Percentiles rank a stretch among this genome's conserved stretches.
phyloP scores from a whole-genome alignment of 2,113 vertebrate genomes.

The Sander vitreus region DNA sequence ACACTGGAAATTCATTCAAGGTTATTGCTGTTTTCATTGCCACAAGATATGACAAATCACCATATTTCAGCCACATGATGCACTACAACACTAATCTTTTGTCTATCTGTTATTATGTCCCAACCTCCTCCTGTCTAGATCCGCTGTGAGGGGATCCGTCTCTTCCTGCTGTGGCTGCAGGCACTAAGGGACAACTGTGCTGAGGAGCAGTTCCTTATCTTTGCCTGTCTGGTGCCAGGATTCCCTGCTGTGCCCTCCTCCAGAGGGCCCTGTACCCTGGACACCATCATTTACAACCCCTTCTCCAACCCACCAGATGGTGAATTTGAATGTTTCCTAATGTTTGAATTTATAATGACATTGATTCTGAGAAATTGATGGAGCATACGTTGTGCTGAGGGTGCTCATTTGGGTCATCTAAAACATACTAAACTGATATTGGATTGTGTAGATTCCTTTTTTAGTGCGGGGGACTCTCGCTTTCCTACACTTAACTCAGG shows the following conservation, averaged over 20 bases:
- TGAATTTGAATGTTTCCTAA: constrained; percentile 60
- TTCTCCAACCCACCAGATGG: constrained; percentile 87
- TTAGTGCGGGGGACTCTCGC: neutral
- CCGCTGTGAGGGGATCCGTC: constrained; percentile 96
- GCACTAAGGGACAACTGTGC: constrained; percentile 95
- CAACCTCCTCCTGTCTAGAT: constrained; percentile 82
- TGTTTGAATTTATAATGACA: neutral
- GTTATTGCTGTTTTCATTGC: constrained; percentile 76
- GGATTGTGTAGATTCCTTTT: neutral
- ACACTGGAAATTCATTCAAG: constrained; percentile 99
- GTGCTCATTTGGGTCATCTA: neutral
- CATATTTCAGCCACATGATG: neutral
- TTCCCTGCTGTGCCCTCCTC: constrained; percentile 92
- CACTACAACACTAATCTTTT: neutral
- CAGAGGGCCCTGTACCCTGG: constrained; percentile 93
- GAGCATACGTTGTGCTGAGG: neutral
- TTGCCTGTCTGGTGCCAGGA: constrained; percentile 96
- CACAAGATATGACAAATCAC: neutral
- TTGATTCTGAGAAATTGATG: neutral
- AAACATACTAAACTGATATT: neutral
- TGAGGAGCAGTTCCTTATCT: constrained; percentile 96
- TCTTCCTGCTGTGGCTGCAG: constrained; percentile 98
- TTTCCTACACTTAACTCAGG: neutral
- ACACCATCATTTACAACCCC: constrained; percentile 93
- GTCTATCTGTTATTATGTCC: neutral